Percentiles rank a stretch among this genome's conserved stretches.
Conservation (phyloP, 2,113 vertebrate species). For the Zootoca vivipara region DNA sequence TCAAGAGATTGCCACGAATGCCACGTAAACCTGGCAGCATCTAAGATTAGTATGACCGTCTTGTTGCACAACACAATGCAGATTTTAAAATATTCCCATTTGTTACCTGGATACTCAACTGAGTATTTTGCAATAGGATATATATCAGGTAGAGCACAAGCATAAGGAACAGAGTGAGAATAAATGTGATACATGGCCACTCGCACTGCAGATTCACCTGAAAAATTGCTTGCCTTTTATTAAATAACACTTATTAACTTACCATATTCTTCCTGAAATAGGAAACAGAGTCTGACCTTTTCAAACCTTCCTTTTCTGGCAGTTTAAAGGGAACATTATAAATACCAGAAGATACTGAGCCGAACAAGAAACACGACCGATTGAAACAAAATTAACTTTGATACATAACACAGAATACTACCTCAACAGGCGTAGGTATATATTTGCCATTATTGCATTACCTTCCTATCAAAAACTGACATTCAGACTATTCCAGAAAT, state of each 20-base stretch:
- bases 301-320: constrained; percentile 51
- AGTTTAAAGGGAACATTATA: constrained; percentile 69
- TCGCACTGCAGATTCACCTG: constrained; percentile 45
- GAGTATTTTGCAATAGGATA: constrained; percentile 11
- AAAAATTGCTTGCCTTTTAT: constrained; percentile 63
- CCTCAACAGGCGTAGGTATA: constrained; percentile 31
- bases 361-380: constrained; percentile 63
- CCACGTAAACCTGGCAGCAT: not conserved
- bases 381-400: constrained; percentile 74
- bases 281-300: constrained; percentile 75
- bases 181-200: not conserved
- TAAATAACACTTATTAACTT: constrained; percentile 65
- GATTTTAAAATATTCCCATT: not conserved
- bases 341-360: constrained; percentile 67
- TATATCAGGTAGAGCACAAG: fast-evolving
- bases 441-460: constrained; percentile 57
- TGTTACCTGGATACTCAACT: not conserved
- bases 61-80: not conserved
- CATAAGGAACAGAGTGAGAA: not conserved
- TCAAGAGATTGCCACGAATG: not conserved
- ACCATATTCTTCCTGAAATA: constrained; percentile 58
- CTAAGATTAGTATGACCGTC: not conserved
- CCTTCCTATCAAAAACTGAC: constrained; percentile 77
- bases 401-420: constrained; percentile 60
- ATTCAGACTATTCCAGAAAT: constrained; percentile 79